Evolutionary conservation across 2,888 invertebrate species (phyloP), one percentile per base, ranked within the genome.

Genomic region (Abrostola tripartita): DNA sequence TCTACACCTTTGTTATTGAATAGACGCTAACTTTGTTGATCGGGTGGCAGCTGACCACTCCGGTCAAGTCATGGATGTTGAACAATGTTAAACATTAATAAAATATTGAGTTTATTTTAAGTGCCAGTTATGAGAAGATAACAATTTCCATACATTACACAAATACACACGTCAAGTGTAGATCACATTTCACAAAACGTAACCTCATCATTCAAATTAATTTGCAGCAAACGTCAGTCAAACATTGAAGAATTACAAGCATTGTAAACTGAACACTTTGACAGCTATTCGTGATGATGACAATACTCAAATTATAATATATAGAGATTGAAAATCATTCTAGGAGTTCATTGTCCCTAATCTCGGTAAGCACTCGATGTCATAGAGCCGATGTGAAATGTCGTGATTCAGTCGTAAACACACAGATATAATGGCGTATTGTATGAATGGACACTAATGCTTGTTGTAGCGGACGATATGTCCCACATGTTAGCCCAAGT

Each of bases 371-470:
- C 87, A 88, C 91, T 90, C 83, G 83, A 90, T 88, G 92, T 93
- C 90, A 88, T 86, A 87, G 83, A 86, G 81, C 81, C 83, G 78
- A 84, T 86, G 88, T 87, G 79, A 86, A 88, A 88, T 87, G 88
- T 92, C 91, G 88, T 88, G 89, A 89, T 88, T 85, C 86, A 85
- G 81, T 82, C 83, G 85, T 90, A 89, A 88, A 88, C 76, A 76
- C 79, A 74, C 73, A 80, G 78, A 81, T 85, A 86, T 92, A 91
- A 92, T 90, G 85, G 88, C 78, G 88, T 87, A 91, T 91, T 91
- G 90, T 92, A 86, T 89, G 87, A 88, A 87, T 84, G 87, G 85
- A 86, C 86, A 80, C 82, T 90, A 87, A 88, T 88, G 85, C 81
- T 78, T 79, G 73, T 65, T 76, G 77, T 83, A 75, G 82, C 80